phyloP scores from a whole-genome alignment of 2,888 invertebrate genomes.

The Erannis defoliaria region DNA sequence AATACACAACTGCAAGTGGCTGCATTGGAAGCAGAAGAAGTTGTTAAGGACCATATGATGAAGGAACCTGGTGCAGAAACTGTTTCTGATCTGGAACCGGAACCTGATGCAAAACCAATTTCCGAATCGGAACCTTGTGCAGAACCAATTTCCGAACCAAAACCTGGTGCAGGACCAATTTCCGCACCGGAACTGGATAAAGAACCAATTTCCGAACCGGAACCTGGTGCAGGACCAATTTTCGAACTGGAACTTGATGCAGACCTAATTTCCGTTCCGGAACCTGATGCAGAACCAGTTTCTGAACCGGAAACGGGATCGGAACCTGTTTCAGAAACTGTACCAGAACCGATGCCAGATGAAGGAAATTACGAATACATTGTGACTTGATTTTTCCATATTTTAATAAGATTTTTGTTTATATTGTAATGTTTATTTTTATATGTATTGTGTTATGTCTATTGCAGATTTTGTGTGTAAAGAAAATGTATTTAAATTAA shows the following conservation, averaged over 20 bases:
- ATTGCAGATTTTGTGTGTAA: conserved; percentile 4
- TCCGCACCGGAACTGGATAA: no score
- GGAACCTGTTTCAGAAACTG: conserved; percentile 47
- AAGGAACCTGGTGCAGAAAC: conserved; percentile 27
- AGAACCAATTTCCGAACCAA: conserved; percentile 24
- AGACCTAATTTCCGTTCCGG: no score
- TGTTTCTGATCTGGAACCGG: conserved; percentile 42
- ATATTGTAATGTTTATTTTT: conserved; percentile 11
- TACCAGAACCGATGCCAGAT: conserved; percentile 7
- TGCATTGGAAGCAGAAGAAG: not conserved
- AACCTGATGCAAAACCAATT: no score
- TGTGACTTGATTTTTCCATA: not conserved
- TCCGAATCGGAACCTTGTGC: conserved; percentile 52
- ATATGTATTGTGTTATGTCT: conserved; percentile 7
- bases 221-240: no score
- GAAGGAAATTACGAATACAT: conserved; percentile 16
- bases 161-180: conserved; percentile 14
- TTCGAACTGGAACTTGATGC: no score
- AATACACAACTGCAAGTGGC: not conserved
- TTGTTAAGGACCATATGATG: not conserved
- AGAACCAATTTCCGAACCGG: conserved; percentile 40
- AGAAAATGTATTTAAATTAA: not conserved
- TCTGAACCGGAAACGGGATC: conserved; percentile 28
- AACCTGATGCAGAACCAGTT: conserved; percentile 41
- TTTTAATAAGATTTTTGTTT: not conserved